Base-by-base conservation (phyloP, 2,888 invertebrate genomes). In the Chymomyza amoena region DNA sequence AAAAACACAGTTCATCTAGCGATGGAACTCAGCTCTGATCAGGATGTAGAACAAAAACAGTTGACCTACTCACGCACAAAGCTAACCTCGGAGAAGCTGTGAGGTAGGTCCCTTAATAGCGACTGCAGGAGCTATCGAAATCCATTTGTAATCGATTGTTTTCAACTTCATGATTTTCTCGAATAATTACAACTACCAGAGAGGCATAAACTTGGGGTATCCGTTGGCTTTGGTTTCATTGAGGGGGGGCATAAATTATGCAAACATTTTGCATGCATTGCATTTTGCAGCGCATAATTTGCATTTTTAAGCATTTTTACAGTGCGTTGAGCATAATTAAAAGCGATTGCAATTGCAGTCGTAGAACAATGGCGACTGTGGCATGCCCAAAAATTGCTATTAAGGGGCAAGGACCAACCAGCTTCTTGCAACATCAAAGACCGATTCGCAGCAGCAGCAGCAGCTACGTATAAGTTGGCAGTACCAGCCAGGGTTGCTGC, bases 291-390 rank as follows among this genome's bases (percentile, higher is more conserved):
- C 64, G 82, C 75, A 87, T 81, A 81, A 84, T 84, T 84, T 82
- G 84, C 81, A 84, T 82, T 87, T 84, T 84, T 84, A 80, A 84
- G 82, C 84, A 84, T 84, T 81, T 84, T 81, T 77, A 76, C 81
- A 83, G 81, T 69, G 84, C 84, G 80, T 83, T 84, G 80, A 75
- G 73, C 86, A 81, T 83, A 86, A 83, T 83, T 83, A 83, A 86
- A 81, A 77, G 74, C 74, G 73, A 72, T 61, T 60, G 18, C 9
- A 57, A 57, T 45, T 45, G 39, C 39, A 45, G 39, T 45, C 39
- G 39, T 1, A 45, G 39, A 45, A 45, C 39, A 45, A 45, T 45
- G 39, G 39, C 39, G 13, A 45, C 39, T 45, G 39, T 4, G 3
- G 39, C 32, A n/a, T 15, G 9, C 28, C 28, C 59, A 59, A 36